Evolutionary conservation across 1,140 invertebrate species (phyloP), one percentile per base, ranked within the genome.

Genomic region (Drosophila novamexicana): DNA sequence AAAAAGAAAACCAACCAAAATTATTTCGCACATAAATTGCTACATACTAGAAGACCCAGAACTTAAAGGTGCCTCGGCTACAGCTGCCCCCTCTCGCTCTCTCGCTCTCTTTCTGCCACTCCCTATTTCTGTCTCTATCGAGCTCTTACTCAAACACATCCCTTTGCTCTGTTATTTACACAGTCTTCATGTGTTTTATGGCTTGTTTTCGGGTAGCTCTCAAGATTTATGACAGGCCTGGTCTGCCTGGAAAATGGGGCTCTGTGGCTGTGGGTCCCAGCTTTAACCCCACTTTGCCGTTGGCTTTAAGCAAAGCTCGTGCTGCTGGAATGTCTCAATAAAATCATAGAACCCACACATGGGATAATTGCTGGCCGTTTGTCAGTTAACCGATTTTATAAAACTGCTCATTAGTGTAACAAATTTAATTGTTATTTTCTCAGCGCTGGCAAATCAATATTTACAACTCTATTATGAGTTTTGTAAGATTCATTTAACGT

Each of bases 131-230:
- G 39, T 49, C 40, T 71, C 42, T 32, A 34, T 56, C 52, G 18
- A 56, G 22, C 22, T 54, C 42, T 37, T 45, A 22, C 54, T 61
- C 57, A 62, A 37, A 53, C 52, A 45, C 65, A 66, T 79, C 54
- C 81, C 54, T 74, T 52, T 66, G 42, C 50, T 56, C 36, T 80
- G 73, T 83, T 88, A 88, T 88, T 88, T 88, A 89, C 84, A 88
- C 84, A 89, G 77, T 75, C 77, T 80, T 89, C 80, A 77, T 89
- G 80, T 89, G 84, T 89, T 89, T 89, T 89, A 89, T 89, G 85
- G 80, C 80, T 74, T 89, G 84, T 89, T 88, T 66, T 76, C 34
- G 69, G 70, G 70, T 74, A 50, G 65, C 54, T 68, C 57, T 81
- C 54, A 66, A 74, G 79, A 78, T 88, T 74, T 72, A 76, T 74